phyloP scores from a whole-genome alignment of 2,888 invertebrate species.

The Caenorhabditis sp. region DNA sequence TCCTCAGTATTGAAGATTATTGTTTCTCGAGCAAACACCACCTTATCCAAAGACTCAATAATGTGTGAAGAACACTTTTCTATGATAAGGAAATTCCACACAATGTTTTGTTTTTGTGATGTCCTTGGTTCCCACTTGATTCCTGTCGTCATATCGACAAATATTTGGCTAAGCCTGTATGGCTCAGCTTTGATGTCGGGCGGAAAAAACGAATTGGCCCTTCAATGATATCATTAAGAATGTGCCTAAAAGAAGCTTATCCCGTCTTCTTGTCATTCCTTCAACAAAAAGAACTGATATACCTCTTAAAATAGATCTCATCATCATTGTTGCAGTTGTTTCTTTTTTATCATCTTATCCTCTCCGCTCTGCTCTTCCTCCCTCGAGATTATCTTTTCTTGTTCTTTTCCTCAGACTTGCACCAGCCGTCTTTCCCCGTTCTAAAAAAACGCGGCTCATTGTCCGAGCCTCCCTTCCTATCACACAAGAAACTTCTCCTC shows the following conservation, averaged over 20 bases:
- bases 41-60: too few species aligned
- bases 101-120: neutral
- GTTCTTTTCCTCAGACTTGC: neutral
- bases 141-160: conserved; percentile 17
- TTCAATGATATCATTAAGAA: neutral
- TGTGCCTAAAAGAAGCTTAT: neutral
- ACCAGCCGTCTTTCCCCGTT: conserved; percentile 1
- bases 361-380: too few species aligned
- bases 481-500: neutral
- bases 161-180: conserved; percentile 14
- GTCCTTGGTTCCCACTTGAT: conserved; percentile 19
- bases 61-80: too few species aligned
- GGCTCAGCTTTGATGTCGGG: neutral
- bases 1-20: too few species aligned
- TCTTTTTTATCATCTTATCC: neutral
- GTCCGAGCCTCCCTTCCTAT: conserved; percentile 1
- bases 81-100: neutral
- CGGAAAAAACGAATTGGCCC: neutral
- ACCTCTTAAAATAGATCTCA: neutral
- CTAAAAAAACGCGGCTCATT: conserved; percentile 17
- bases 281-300: neutral
- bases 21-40: neutral
- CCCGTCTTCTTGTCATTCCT: neutral
- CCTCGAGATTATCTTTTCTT: neutral
- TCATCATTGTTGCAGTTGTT: neutral